Evolutionary conservation across 2,888 invertebrate species (phyloP).

Genomic region (Steinernema hermaphroditum): DNA sequence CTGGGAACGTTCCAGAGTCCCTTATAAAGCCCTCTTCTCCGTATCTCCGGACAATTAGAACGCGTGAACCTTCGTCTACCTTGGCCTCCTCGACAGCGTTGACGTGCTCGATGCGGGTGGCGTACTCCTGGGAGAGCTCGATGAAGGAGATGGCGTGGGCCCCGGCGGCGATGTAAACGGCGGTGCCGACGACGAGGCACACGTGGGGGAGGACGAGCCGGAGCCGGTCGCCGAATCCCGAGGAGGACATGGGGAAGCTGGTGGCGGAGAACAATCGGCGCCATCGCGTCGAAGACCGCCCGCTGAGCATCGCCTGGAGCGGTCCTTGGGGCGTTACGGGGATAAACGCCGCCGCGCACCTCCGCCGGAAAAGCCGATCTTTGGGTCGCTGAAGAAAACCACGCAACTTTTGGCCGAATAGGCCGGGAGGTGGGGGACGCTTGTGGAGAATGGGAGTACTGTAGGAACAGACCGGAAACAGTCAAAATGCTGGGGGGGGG

Average conservation of each 20-base stretch:
- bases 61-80: constrained; percentile 31
- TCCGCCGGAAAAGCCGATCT: too few relatives aligned
- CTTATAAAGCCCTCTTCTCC: too few relatives aligned
- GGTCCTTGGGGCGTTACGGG: too few relatives aligned
- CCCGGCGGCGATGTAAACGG: constrained; percentile 54
- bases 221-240: constrained; percentile 37
- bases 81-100: constrained; percentile 42
- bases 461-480: too few relatives aligned
- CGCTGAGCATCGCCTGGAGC: constrained; percentile 17
- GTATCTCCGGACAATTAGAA: too few relatives aligned
- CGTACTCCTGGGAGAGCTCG: constrained; percentile 47
- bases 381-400: too few relatives aligned
- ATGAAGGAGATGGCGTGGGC: constrained; percentile 39
- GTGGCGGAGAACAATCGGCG: constrained; percentile 25
- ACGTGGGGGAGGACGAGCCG: constrained; percentile 59
- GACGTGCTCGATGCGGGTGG: constrained; percentile 43
- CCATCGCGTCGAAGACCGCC: constrained; percentile 29
- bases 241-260: constrained; percentile 32
- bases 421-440: too few relatives aligned
- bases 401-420: too few relatives aligned
- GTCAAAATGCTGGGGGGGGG: too few relatives aligned
- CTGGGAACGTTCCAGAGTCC: too few relatives aligned
- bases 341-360: too few relatives aligned
- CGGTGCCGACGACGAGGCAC: constrained; percentile 54
- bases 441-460: too few relatives aligned